Conservation (phyloP, 2,113 vertebrate species). For the Ptilonorhynchus violaceus region DNA sequence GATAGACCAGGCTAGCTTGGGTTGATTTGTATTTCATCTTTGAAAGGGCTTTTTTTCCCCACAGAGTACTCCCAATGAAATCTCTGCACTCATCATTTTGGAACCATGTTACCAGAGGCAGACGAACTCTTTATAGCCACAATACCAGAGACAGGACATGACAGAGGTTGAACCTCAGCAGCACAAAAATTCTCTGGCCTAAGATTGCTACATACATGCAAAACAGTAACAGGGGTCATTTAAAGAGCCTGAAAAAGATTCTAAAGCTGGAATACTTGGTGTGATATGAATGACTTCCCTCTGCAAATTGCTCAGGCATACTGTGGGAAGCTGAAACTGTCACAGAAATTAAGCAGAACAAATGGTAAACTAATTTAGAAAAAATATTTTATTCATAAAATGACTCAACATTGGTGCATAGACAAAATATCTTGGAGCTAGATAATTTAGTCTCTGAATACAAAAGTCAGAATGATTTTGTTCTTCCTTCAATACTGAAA, state of each 20-base stretch:
- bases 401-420: not conserved
- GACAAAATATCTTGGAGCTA: not conserved
- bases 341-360: not conserved
- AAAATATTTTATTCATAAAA: slow-evolving; percentile 47
- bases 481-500: not conserved
- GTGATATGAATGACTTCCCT: not conserved
- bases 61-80: not conserved
- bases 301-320: not conserved
- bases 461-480: not conserved
- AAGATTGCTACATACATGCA: not conserved
- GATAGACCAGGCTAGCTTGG: not conserved
- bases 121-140: not conserved
- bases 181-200: not conserved
- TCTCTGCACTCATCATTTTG: not conserved
- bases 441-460: not conserved
- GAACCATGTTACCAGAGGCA: not conserved
- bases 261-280: not conserved
- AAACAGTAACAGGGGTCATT: not conserved
- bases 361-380: not conserved
- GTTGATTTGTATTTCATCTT: not conserved
- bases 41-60: fast-evolving
- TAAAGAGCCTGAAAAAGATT: not conserved
- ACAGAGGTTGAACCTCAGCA: not conserved
- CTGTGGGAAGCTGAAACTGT: not conserved
- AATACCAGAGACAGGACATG: not conserved